Evolutionary conservation across 2,113 vertebrate genomes (phyloP).

Genomic region (Urocolius indicus): DNA sequence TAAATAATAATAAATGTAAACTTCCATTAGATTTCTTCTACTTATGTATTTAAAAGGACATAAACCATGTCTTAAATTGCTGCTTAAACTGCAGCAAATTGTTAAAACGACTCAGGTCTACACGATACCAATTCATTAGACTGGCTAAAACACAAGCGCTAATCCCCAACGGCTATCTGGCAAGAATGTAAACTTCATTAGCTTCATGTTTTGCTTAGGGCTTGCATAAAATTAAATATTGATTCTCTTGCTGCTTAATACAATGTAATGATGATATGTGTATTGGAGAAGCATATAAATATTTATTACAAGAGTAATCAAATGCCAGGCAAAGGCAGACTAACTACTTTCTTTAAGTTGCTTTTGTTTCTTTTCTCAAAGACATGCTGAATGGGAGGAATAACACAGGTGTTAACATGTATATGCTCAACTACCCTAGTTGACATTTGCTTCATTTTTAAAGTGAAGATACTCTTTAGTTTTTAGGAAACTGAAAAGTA

Average conservation of each 20-base stretch:
- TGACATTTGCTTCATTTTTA: background rate
- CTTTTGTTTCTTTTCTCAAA: background rate
- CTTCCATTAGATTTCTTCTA: background rate
- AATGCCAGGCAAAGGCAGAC: background rate
- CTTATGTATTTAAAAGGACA: background rate
- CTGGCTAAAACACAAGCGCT: background rate
- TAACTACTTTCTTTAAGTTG: background rate
- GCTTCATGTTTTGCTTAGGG: conserved; percentile 9
- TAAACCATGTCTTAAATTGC: background rate
- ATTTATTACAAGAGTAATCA: conserved; percentile 27
- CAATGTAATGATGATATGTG: background rate
- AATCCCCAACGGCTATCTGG: background rate
- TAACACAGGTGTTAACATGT: background rate
- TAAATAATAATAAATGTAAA: background rate
- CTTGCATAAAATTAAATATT: conserved; percentile 45
- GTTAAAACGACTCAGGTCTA: conserved; percentile 21
- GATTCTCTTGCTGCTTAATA: background rate
- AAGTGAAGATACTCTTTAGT: background rate
- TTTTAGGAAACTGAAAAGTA: background rate
- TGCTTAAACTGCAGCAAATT: background rate
- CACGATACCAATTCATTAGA: background rate
- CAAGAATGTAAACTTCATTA: conserved; percentile 41
- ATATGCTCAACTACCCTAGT: background rate
- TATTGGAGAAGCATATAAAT: background rate
- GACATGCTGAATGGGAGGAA: background rate